Evolutionary conservation across 1,140 invertebrate species (phyloP), one percentile per base, ranked within the genome.

Genomic region (Drosophila asahinai): DNA sequence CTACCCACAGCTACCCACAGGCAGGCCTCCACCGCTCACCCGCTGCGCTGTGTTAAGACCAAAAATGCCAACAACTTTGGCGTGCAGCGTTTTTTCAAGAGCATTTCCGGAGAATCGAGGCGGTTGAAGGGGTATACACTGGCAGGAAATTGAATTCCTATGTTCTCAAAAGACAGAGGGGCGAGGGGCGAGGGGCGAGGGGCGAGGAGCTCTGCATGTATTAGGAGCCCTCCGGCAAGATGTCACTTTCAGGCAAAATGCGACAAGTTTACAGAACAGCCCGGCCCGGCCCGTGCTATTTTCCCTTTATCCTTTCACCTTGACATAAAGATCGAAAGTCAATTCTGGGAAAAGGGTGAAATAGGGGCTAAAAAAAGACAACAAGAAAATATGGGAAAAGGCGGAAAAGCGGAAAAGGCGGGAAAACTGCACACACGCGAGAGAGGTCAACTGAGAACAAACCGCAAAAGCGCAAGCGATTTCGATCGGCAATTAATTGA

Each of bases 141-240:
- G 63, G 59, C 68, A 74, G 80, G 80, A 82, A 82, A 82, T 82
- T 82, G 75, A 82, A 82, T 82, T 82, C 68, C 64, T 67, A 78
- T 82, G 80, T 68, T 83, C 22, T n/a, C 52, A 22, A 17, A 68
- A 81, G 25, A 47, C 36, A 27, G 19, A 47, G 52, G 17, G 8
- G 8, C 11, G 3, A 22, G 40, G 17, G 30, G 15, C 7, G 42
- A 15, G 43, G 19, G 7, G 30, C 30, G n/a, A n/a, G 40, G 17
- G 30, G 15, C 7, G 42, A 15, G 43, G 19, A 11, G 30, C 30
- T 33, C 33, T 22, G 33, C 22, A 38, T 14, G 52, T 25, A 17
- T 33, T 40, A 36, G 48, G 22, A 38, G 22, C 27, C 47, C 48
- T 38, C 36, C 30, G 70, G 70, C 70, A 72, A 60, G 51, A 72